Evolutionary conservation across 2,113 vertebrate genomes (phyloP), one percentile per base, ranked within the genome.

Genomic region (Mustela lutreola): DNA sequence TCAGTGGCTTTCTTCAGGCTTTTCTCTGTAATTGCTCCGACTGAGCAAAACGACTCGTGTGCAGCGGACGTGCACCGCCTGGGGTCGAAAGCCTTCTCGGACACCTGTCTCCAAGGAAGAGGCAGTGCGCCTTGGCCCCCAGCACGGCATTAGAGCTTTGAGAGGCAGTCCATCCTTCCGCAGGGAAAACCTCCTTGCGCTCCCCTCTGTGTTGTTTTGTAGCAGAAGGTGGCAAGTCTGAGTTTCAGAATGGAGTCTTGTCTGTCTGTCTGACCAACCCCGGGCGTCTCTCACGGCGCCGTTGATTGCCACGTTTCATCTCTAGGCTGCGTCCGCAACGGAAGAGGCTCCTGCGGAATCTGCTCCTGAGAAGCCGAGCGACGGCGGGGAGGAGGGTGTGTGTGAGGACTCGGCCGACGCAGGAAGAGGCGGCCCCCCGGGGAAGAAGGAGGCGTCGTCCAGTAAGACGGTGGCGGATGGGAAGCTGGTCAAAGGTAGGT

Each of bases 401-500:
- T 78, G 98, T 21, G 98, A 99, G 70, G 98, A 99, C 21, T 2
- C 79, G 0, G 91, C 96, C 7, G 98, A 99, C 11, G 8, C 22
- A 0, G 95, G 94, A n/a, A 94, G 98, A 79, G 98, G 97, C 45
- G 58, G 96, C 60, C 9, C 96, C 1, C 97, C 95, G 16, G 92
- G 73, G 73, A 98, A 97, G 96, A 99, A 98, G 36, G 99, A 99
- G 90, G 24, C 90, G 6, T 21, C 89, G 4, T 93, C 97, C 76
- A 75, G 94, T 86, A 99, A 98, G 96, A 48, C 94, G 7, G 22
- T 97, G n/a, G 97, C 96, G 8, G 99, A 99, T n/a, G 99, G 99
- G 53, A 99, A 99, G 98, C 83, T 99, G 50, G 98, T 99, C 81
- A 99, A 99, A 99, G 99, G 99, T 99, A 98, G 0, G 97, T 73